Conservation (phyloP, 2,888 invertebrate species). For the Yponomeuta sedellus region DNA sequence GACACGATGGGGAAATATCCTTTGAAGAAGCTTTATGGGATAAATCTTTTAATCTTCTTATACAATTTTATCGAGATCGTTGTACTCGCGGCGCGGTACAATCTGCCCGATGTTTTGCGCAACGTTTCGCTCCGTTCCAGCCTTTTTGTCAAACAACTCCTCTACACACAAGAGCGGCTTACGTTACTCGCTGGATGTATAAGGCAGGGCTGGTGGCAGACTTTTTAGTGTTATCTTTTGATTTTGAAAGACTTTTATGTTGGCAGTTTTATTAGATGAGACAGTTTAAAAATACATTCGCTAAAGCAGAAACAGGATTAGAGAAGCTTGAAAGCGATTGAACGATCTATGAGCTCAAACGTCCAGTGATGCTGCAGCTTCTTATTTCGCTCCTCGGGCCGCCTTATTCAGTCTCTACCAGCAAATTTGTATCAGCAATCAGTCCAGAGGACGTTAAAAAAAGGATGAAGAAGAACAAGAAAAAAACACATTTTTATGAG, state of each 20-base stretch:
- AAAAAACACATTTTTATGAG: too few species aligned
- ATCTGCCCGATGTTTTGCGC: not conserved
- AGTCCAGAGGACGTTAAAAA: too few species aligned
- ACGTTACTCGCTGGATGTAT: not conserved
- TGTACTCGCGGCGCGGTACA: conserved; percentile 28
- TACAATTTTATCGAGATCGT: conserved; percentile 70
- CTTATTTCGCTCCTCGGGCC: too few species aligned
- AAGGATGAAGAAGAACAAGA: too few species aligned
- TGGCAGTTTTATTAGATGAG: not conserved
- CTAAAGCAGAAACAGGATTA: not conserved
- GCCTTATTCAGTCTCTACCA: too few species aligned
- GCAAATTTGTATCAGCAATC: too few species aligned
- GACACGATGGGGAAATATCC: conserved; percentile 57
- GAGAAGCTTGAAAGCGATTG: not conserved
- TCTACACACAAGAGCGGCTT: not conserved
- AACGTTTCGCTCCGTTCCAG: not conserved
- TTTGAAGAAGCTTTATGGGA: conserved; percentile 61
- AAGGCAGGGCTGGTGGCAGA: not conserved
- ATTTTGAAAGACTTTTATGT: not conserved
- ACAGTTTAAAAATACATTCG: not conserved
- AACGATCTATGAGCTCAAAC: too few species aligned
- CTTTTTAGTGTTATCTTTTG: not conserved
- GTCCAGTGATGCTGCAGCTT: too few species aligned
- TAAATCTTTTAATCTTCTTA: conserved; percentile 73
- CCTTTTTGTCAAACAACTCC: not conserved